Evolutionary conservation across 2,797 vertebrate genomes (phyloP).

Genomic region (Helicolenus hilgendorfi): DNA sequence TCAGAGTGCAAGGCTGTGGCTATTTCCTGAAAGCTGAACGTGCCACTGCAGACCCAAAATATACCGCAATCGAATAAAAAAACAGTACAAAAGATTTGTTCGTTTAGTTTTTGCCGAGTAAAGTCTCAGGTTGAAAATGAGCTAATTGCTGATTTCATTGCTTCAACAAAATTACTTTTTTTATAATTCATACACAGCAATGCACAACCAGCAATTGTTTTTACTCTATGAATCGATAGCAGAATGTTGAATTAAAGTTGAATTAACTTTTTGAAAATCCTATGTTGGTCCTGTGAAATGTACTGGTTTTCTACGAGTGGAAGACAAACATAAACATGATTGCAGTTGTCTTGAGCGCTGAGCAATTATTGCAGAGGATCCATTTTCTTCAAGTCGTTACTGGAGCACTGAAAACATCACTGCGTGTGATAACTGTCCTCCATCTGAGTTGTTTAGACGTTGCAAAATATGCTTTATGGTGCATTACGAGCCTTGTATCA

Average conservation of each 20-base stretch:
- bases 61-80: neutral
- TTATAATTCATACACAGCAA: neutral
- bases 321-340: too few relatives aligned
- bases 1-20: neutral
- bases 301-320: neutral
- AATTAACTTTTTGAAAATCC: neutral
- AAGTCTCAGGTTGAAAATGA: neutral
- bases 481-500: neutral
- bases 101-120: neutral
- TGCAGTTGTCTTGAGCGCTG: neutral
- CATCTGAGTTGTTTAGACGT: slow-evolving; percentile 16
- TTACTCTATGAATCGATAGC: neutral
- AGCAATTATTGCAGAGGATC: slow-evolving; percentile 21
- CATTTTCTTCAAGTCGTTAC: slow-evolving; percentile 21
- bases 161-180: neutral
- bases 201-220: neutral
- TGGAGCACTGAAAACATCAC: slow-evolving; percentile 2
- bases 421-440: slow-evolving; percentile 22
- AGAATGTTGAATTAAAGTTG: neutral
- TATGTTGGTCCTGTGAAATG: too few relatives aligned
- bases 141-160: neutral
- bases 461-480: slow-evolving; percentile 16
- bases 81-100: neutral
- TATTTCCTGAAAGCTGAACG: neutral
- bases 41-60: neutral